Base-by-base conservation (phyloP, 2,888 invertebrate species). In the Cremastinae sp. region DNA sequence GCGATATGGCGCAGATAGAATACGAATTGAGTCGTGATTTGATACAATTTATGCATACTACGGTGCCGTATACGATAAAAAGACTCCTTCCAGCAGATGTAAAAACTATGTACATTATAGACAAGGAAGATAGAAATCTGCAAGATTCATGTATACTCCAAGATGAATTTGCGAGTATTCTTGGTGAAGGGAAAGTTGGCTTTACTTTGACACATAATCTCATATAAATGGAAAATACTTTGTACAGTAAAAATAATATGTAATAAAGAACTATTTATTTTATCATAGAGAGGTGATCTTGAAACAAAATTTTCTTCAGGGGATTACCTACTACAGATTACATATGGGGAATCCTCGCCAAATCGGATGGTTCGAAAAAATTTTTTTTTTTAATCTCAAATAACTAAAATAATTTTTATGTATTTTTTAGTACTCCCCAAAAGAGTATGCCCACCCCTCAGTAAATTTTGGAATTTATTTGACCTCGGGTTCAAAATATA, bases 1-100 rank as follows among this genome's bases (percentile, higher is more conserved):
- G 83, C 72, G 82, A 86, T 69, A 84, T 82, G 45, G 80, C 66
- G 28, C 79, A 85, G 65, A 78, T 90, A 41, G 90, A 91, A 78
- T 82, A 92, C 78, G 92, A 94, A 61, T 90, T 96, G 16, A 93
- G 94, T 62, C 92, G 93, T 58, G 94, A 94, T 70, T 90, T 97
- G 49, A 92, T 95, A 20, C 91, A 93, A n/a, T 96, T 94, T 83
- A 94, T 96, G 93, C 93, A 92, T 28, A 90, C 90, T 0, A 90
- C 92, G 37, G 92, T 96, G 0, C 92, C 93, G 55, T 98, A 97
- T 86, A 94, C 96, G 0, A 90, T 97, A 4, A 95, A 95, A 83
- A 91, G 98, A 49, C 90, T 98, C 3, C 87, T 98, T 62, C 94
- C 96, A 0, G 98, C 96, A 0, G 98, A 98, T 90, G 89, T 96